These are phyloP conservation scores for Hypercompe scribonia DNA, from an alignment of 2,888 invertebrate species.

Conservation along the genomic window DNA sequence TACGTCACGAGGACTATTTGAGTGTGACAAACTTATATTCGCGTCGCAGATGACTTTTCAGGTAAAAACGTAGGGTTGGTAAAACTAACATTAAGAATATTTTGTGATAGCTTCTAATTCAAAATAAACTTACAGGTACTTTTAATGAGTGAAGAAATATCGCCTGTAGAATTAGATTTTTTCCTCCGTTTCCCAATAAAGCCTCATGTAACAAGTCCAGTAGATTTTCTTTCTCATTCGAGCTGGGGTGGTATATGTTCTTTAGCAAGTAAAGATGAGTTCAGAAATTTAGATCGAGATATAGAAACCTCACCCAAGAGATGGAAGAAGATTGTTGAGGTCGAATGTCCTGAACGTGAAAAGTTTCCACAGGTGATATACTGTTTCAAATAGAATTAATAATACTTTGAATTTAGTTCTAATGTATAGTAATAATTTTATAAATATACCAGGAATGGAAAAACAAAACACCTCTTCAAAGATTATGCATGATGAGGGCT, in stretches of 20 bases:
- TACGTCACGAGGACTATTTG: constrained; percentile 97
- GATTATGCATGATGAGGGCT: constrained; percentile 98
- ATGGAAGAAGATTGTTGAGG: constrained; percentile 98
- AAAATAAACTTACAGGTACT: constrained; percentile 88
- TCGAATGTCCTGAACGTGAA: constrained; percentile 97
- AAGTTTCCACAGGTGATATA: constrained; percentile 93
- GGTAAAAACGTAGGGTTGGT: constrained; percentile 75
- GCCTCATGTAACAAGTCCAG: constrained; percentile 97
- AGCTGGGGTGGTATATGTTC: constrained; percentile 99
- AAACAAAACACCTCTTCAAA: constrained; percentile 96
- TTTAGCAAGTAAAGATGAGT: constrained; percentile 95
- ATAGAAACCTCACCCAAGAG: constrained; percentile 98
- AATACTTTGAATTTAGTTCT: fast-evolving
- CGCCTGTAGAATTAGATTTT: constrained; percentile 95
- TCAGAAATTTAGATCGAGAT: constrained; percentile 96
- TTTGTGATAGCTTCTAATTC: not conserved
- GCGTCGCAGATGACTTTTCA: constrained; percentile 98
- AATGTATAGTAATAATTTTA: not conserved
- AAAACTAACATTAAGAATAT: not conserved
- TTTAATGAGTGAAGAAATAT: constrained; percentile 94
- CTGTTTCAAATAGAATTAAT: not conserved
- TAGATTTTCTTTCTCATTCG: constrained; percentile 96
- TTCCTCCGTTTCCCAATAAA: constrained; percentile 96
- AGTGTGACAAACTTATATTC: constrained; percentile 98
- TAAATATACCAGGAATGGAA: constrained; percentile 92